phyloP scores from a whole-genome alignment of 92 coral and sea anemone genomes.

The Palythoa grandiflora region DNA sequence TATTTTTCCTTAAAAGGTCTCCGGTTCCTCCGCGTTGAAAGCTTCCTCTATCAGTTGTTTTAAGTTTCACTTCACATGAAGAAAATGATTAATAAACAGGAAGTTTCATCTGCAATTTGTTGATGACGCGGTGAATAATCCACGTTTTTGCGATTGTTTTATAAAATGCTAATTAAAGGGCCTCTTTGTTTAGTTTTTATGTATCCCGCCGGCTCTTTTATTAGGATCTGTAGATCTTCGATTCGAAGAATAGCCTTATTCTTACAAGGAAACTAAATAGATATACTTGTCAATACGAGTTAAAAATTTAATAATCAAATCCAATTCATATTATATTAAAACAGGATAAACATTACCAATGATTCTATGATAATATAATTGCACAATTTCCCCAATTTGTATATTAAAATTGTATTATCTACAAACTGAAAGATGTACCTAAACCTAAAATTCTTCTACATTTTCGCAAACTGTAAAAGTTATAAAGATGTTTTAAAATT shows the following conservation, averaged over 20 bases:
- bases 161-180: conserved; percentile 10
- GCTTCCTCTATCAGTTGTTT: not conserved
- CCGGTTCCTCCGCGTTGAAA: not conserved
- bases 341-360: too few species aligned
- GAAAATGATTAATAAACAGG: not conserved
- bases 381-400: not conserved
- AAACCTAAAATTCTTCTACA: too few species aligned
- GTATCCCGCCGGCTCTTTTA: not conserved
- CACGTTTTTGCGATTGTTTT: conserved; percentile 41
- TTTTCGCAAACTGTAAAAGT: too few species aligned
- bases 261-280: not conserved
- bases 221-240: not conserved
- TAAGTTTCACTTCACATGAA: not conserved
- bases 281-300: too few species aligned
- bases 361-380: too few species aligned
- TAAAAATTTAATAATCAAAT: too few species aligned
- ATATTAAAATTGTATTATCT: not conserved
- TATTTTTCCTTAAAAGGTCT: not conserved
- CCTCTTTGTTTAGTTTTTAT: not conserved
- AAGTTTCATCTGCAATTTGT: not conserved
- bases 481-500: too few species aligned
- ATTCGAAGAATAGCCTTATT: not conserved
- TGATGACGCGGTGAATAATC: not conserved
- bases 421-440: not conserved
- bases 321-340: too few species aligned